These are phyloP conservation scores for Tenthredo livida DNA, from an alignment of 2,888 invertebrate species.

Conservation along the genomic window DNA sequence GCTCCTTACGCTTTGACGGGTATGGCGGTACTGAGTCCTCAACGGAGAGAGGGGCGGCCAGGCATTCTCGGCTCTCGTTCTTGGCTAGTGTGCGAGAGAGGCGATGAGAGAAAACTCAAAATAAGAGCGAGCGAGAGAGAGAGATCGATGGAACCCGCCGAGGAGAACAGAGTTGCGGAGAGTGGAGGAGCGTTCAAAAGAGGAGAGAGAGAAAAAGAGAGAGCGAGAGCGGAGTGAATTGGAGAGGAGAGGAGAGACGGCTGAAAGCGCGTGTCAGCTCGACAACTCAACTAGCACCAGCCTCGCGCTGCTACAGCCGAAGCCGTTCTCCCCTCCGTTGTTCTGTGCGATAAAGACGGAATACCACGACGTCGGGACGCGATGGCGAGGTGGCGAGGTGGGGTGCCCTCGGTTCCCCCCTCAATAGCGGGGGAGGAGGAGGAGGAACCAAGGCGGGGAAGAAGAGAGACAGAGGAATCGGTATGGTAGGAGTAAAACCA, in stretches of 20 bases:
- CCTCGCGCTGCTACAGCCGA: conserved; percentile 64
- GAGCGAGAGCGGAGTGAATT: conserved; percentile 25
- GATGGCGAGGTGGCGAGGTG: conserved; percentile 12
- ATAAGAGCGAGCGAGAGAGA: conserved; percentile 60
- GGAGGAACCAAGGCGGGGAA: conserved; percentile 45
- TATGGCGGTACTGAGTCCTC: conserved; percentile 76
- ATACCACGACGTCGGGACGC: background rate
- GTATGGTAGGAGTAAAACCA: background rate
- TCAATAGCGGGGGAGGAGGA: conserved; percentile 45
- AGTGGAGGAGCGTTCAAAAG: conserved; percentile 38
- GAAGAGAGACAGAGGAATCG: conserved; percentile 25
- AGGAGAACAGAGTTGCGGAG: conserved; percentile 61
- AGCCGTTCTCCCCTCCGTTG: conserved; percentile 10
- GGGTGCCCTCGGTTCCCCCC: conserved; percentile 55
- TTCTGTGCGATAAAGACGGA: conserved; percentile 35
- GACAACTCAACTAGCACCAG: conserved; percentile 78
- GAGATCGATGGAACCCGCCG: conserved; percentile 13
- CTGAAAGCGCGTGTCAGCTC: conserved; percentile 76
- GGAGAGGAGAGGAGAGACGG: conserved; percentile 55
- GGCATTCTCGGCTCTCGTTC: conserved; percentile 44
- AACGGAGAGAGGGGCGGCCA: conserved; percentile 59
- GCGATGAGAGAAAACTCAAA: conserved; percentile 62
- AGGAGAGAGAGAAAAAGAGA: conserved; percentile 45
- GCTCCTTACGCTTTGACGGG: conserved; percentile 75
- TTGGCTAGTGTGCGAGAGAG: conserved; percentile 72